Base-by-base conservation (phyloP, 2,113 vertebrate species). In the Mugil cephalus region DNA sequence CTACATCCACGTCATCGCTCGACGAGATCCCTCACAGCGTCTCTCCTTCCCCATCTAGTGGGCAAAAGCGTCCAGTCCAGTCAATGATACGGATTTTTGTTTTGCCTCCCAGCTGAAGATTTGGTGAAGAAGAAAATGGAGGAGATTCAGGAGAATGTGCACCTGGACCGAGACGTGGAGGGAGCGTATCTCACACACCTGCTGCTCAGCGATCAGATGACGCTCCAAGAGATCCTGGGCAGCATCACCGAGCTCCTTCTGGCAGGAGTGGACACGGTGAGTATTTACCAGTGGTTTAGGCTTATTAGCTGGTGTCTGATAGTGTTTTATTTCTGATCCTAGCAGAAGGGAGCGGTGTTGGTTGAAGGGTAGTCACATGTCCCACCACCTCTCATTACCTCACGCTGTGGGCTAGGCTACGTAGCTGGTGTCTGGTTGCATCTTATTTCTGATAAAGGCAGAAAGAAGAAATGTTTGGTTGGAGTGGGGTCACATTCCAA, bases 231-330 rank as follows among this genome's bases (percentile, higher is more conserved):
- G 82, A 90, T 96, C 60, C 79, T 94, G 68, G 95, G 94, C 58
- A 95, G 94, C 85, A 87, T 95, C 48, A 93, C 93, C 0, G 95
- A 95, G 35, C 88, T 96, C 21, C 91, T 96, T 18, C 69, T 95
- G 82, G 95, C 93, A 11, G 95, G 95, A 60, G 94, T 95, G 2
- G 95, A 96, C 88, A 96, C 95, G 4, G 95, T 96, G 77, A 84
- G 91, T 15, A 10, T 7, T 24, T 15, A 40, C 7, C 35, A 56
- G 54, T n/a, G n/a, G n/a, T n/a, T n/a, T n/a, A n/a, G n/a, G n/a
- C n/a, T n/a, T n/a, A n/a, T n/a, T n/a, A n/a, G n/a, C n/a, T n/a
- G n/a, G n/a, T n/a, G n/a, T n/a, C n/a, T n/a, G n/a, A n/a, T n/a
- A n/a, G n/a, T n/a, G n/a, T n/a, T n/a, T n/a, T n/a, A n/a, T n/a